Evolutionary conservation across 2,888 invertebrate species (phyloP), one percentile per base, ranked within the genome.

Genomic region (Diogma glabrata): DNA sequence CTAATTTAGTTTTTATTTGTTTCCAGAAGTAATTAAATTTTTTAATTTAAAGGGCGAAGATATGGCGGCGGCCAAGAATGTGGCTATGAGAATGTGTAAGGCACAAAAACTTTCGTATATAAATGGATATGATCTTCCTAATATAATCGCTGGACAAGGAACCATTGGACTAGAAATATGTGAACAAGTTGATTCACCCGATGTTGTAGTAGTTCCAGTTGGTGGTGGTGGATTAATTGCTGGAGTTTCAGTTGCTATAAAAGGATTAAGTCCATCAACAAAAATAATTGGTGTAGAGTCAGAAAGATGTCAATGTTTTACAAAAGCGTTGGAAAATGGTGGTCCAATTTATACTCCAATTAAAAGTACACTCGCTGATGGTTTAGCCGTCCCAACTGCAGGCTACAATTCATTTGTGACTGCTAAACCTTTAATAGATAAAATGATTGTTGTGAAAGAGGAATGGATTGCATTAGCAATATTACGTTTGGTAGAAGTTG

Each of bases 41-140:
- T 17, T 17, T 45, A 2, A 45, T 38, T 49, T 69, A 9, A 60
- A 65, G 12, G 95, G 94, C 2, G 72, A 75, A 45, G 84, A 90
- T 61, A 88, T 94, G 82, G 81, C 76, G 36, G 90, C 91, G 67
- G 87, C 92, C 0, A 92, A 88, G 65, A 73, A 75, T 50, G 75
- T 82, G 59, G 94, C 94, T 0, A 79, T 91, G 74, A 75, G 72
- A 56, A 68, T 91, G 55, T 81, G 84, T 0, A 79, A 81, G 61
- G 82, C 88, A 53, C 73, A 75, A 52, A 77, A 77, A 1, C 72
- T 85, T 50, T 77, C 81, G 19, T 95, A 95, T 61, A 85, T 96
- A 28, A 95, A 95, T 69, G 93, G 93, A 3, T 95, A 94, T 64
- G 95, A 96, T 67, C 92, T 95, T 67, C 94, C 94, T 1, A 83